Evolutionary conservation across 1,140 invertebrate species (phyloP).

Genomic region (Drosophila ercepeae): DNA sequence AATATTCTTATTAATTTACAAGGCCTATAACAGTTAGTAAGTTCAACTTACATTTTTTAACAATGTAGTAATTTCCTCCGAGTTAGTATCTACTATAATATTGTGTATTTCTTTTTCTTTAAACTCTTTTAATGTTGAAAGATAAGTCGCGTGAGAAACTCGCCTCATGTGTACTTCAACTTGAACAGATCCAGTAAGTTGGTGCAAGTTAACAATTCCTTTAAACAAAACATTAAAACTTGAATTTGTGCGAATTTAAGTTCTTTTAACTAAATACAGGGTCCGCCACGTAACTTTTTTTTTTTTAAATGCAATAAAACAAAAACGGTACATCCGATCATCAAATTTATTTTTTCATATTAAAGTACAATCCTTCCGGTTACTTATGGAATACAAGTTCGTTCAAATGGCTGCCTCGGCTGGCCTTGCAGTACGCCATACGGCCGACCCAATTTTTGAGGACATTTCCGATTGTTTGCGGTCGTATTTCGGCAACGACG

Average conservation of each 20-base stretch:
- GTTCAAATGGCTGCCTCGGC: too few relatives aligned
- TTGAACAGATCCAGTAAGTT: conserved; percentile 49
- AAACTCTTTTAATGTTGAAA: conserved; percentile 62
- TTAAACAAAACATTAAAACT: not conserved
- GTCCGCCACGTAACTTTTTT: too few relatives aligned
- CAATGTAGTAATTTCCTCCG: conserved; percentile 89
- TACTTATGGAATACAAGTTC: too few relatives aligned
- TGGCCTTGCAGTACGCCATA: too few relatives aligned
- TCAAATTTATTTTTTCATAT: too few relatives aligned
- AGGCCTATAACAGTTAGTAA: not conserved
- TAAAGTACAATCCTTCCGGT: too few relatives aligned
- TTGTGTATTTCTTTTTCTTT: conserved; percentile 85
- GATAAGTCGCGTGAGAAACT: conserved; percentile 46
- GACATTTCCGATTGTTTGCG: too few relatives aligned
- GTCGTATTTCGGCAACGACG: too few relatives aligned
- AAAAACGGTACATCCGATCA: too few relatives aligned
- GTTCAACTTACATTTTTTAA: conserved; percentile 90
- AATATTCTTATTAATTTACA: not conserved
- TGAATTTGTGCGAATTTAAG: not conserved
- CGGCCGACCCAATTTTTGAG: too few relatives aligned
- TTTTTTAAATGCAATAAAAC: too few relatives aligned
- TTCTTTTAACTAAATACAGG: too few relatives aligned
- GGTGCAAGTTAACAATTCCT: conserved; percentile 70
- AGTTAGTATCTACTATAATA: conserved; percentile 92
- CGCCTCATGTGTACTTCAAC: conserved; percentile 66